Evolutionary conservation across 2,888 invertebrate species (phyloP).

Genomic region (Leistus spinibarbis): DNA sequence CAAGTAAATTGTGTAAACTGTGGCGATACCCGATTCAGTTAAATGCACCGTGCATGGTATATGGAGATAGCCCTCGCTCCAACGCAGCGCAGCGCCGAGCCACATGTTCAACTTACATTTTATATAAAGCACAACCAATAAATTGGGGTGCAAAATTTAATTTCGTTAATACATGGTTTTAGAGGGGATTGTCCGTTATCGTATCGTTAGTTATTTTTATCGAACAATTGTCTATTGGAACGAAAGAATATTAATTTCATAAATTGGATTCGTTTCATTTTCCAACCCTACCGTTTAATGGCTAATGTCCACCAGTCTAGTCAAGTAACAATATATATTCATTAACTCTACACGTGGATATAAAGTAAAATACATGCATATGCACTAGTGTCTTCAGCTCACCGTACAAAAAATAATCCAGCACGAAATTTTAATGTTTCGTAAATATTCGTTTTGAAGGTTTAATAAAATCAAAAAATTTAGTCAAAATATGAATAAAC

Average conservation of each 20-base stretch:
- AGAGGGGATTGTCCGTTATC: not conserved
- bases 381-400: too few species aligned
- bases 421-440: too few species aligned
- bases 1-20: slow-evolving; percentile 35
- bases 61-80: slow-evolving; percentile 4
- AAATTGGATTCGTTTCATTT: not conserved
- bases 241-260: not conserved
- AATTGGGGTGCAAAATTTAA: slow-evolving; percentile 38
- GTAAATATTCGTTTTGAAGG: too few species aligned
- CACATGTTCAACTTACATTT: slow-evolving; percentile 37
- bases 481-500: too few species aligned
- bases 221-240: slow-evolving; percentile 1
- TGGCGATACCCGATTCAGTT: slow-evolving; percentile 28
- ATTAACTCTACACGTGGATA: too few species aligned
- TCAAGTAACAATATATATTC: too few species aligned
- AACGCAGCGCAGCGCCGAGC: not conserved
- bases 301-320: too few species aligned
- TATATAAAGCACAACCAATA: slow-evolving; percentile 31
- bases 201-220: not conserved
- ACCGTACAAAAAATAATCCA: too few species aligned
- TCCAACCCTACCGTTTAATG: not conserved
- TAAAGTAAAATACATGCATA: too few species aligned
- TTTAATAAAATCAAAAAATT: too few species aligned
- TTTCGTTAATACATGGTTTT: slow-evolving; percentile 29
- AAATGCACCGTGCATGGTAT: slow-evolving; percentile 33